Evolutionary conservation across 2,113 vertebrate genomes (phyloP), one percentile per base, ranked within the genome.

Genomic region (Phaethornis superciliosus): DNA sequence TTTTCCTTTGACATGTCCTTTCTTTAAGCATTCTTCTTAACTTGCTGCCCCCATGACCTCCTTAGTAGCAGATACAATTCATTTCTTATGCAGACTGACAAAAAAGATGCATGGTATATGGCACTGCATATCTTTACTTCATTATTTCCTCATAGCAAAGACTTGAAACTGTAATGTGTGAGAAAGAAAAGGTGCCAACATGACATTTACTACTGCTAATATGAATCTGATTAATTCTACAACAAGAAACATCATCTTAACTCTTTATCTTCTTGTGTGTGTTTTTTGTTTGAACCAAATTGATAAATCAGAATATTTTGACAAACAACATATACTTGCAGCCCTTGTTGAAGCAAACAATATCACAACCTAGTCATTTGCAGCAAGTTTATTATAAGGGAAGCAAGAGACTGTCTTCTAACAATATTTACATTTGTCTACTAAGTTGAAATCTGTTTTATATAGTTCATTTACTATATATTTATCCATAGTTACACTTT

Each of bases 21-120:
- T 97, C 97, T 97, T 96, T 94, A 96, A 97, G 95, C 87, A 96
- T 96, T 95, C 93, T 97, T 97, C 97, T 98, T 97, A 97, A 96
- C 97, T 98, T 94, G 49, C 94, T 98, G 97, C 95, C 97, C 97
- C 78, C 4, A 8, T 98, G 98, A 99, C 98, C 98, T 96, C 96
- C 95, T 98, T 96, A 92, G 98, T 97, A 98, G 98, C 98, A 98
- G 98, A 98, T 98, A 98, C 97, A 98, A 98, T 98, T 99, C 98
- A 99, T 99, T 98, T 98, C 98, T 98, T 98, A 99, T 98, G 98
- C 98, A 98, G 98, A 97, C 98, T 99, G 98, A 99, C 98, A 99
- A 98, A 98, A 97, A 98, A 98, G 98, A 98, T 98, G 98, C 98
- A 97, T 95, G 77, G 98, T 99, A 97, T 99, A 99, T 98, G 98